Percentiles rank a stretch among this genome's conserved stretches.
Evolutionary conservation across 2,888 invertebrate genomes (phyloP).

Genomic region (Lomographa bimaculata): DNA sequence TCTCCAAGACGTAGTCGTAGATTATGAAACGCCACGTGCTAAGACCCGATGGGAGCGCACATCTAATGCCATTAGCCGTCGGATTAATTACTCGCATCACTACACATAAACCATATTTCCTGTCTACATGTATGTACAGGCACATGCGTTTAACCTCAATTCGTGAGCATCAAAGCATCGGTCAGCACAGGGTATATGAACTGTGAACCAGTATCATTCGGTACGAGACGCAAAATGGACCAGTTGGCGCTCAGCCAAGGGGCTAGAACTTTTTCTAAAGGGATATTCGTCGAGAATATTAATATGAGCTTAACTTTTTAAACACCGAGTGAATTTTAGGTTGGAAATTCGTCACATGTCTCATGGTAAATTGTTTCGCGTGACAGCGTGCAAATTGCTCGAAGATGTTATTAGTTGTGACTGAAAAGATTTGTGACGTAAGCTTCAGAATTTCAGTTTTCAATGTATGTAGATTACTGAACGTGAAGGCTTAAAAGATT

Average conservation of each 20-base stretch:
- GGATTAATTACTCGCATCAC: conserved; percentile 72
- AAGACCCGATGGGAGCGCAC: conserved; percentile 39
- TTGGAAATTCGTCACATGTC: conserved; percentile 66
- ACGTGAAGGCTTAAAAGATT: conserved; percentile 19
- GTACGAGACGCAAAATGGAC: conserved; percentile 67
- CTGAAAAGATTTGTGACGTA: conserved; percentile 53
- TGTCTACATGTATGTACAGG: conserved; percentile 47
- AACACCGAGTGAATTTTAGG: conserved; percentile 60
- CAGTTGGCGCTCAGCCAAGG: conserved; percentile 68
- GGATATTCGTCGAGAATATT: conserved; percentile 52
- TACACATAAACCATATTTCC: conserved; percentile 69
- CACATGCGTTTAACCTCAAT: conserved; percentile 68
- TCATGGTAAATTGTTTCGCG: conserved; percentile 64
- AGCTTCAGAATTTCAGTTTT: conserved; percentile 35
- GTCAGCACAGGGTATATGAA: conserved; percentile 69
- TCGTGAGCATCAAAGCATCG: conserved; percentile 69
- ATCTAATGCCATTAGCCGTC: conserved; percentile 58
- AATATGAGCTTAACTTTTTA: conserved; percentile 50
- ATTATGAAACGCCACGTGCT: conserved; percentile 42
- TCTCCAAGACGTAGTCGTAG: conserved; percentile 29
- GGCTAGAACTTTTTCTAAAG: conserved; percentile 52
- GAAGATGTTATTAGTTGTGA: conserved; percentile 52
- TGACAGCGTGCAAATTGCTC: conserved; percentile 67
- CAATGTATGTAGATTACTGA: conserved; percentile 18
- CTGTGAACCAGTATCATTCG: conserved; percentile 75